These are phyloP conservation scores for Peromyscus eremicus DNA, from an alignment of 2,797 vertebrate species.

Conservation along the genomic window DNA sequence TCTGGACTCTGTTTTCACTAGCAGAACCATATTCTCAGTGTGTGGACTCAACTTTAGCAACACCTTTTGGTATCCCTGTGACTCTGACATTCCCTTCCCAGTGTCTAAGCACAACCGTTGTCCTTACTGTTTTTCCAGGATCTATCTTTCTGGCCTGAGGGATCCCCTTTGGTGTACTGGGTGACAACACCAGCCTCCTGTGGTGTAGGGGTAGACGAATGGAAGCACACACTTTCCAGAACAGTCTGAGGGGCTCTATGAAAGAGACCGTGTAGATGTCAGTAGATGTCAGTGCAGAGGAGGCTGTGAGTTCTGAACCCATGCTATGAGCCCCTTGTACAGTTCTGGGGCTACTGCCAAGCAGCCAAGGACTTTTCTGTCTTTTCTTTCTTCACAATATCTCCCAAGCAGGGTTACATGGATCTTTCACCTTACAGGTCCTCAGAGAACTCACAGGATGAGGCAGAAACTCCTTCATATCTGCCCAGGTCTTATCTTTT, in stretches of 20 bases:
- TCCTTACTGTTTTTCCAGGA: neutral
- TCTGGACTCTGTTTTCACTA: neutral
- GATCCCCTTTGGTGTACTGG: neutral
- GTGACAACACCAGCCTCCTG: neutral
- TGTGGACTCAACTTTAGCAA: neutral
- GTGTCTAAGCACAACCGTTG: neutral
- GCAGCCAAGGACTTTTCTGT: neutral
- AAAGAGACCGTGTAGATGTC: too few species aligned
- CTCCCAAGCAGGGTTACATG: neutral
- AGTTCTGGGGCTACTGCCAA: neutral
- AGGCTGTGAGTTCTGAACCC: neutral
- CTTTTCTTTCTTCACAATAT: neutral
- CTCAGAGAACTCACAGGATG: neutral
- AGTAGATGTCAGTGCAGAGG: neutral
- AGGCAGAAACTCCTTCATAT: neutral
- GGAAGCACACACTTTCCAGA: neutral
- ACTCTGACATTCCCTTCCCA: neutral
- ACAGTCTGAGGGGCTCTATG: neutral
- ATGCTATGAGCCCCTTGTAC: neutral
- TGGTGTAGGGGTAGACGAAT: rapidly evolving
- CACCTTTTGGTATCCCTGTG: neutral
- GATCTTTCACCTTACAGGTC: neutral
- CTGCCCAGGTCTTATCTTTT: neutral
- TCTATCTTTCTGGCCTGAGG: neutral
- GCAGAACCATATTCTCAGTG: neutral